Evolutionary conservation across 2,888 invertebrate genomes (phyloP), one percentile per base, ranked within the genome.

Genomic region (Cephus nigrinus): DNA sequence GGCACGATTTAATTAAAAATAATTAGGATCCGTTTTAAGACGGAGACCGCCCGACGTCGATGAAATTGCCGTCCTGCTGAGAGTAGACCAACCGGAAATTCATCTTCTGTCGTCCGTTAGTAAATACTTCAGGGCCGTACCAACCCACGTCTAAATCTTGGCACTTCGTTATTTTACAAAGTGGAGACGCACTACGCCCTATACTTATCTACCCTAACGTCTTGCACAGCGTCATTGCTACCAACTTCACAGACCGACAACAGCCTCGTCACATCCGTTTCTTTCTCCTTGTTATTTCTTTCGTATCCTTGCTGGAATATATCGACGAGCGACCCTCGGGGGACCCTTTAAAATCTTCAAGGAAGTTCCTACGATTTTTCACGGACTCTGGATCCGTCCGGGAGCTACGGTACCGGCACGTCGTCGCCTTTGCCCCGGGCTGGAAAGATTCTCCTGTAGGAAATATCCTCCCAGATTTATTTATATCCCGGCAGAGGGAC

Each of bases 1-100:
- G n/a, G 68, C 55, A 11, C 74, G 69, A 79, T 81, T 84, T 84
- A 86, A 87, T 87, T 86, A 83, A 85, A 86, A 84, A 81, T 83
- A 84, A 87, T 85, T 84, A 82, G 82, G 79, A 83, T 83, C 83
- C 76, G 82, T 85, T 86, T 84, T 83, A 80, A 73, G 4, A 35
- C 78, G 76, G 82, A 79, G 80, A 73, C 32, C 73, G 73, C 74
- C 75, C 80, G 80, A 82, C 81, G 80, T 76, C 81, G 79, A 80
- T 78, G 81, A 82, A 86, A 85, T 82, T 84, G 81, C 79, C 83
- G 81, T 79, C 79, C 76, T 36, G 74, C 69, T n/a, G 74, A 69
- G 72, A 78, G 31, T 1, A 55, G 23, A 15, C 55, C 23, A 55
- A 55, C 55, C 55, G 55, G 55, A 55, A 55, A 15, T 55, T 55